Evolutionary conservation across 2,113 vertebrate genomes (phyloP), one percentile per base, ranked within the genome.

Genomic region (Periophthalmus modestus): DNA sequence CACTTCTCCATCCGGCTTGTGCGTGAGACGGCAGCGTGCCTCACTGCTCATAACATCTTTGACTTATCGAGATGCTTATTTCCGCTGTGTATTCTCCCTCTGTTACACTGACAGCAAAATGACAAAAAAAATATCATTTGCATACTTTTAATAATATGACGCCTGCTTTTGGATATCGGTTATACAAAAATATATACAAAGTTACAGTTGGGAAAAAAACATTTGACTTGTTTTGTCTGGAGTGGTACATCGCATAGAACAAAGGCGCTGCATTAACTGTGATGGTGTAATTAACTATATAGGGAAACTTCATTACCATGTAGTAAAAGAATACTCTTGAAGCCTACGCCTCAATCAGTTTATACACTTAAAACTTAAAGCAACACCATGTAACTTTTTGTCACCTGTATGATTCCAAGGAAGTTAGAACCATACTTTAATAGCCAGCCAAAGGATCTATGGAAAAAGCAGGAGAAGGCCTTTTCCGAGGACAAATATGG

Each of bases 11-110:
- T 84, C 74, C 69, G 80, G 81, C 75, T 76, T 74, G 74, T 86
- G 68, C 67, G 76, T 76, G 50, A 79, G 86, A 77, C 67, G 62
- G 80, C 78, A 71, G 73, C 84, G 78, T 86, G 82, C 84, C 76
- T 82, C 71, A 23, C 77, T 81, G 86, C 75, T 75, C 67, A 75
- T 69, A 69, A 33, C 55, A 63, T 69, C 81, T 78, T 18, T 73
- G 87, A 89, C 83, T 84, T 82, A 82, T 84, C 83, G 73, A 79
- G 77, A 73, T 66, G 81, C 81, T 82, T 87, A 85, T 86, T 85
- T 88, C 80, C 69, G n/a, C 83, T 81, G 78, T 75, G 78, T 88
- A 82, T 80, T 89, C 82, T 82, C 81, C 75, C 82, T 72, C 71
- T 84, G 81, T 82, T 79, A 81, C 50, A 67, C 73, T 74, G 63